Conservation (phyloP, 2,113 vertebrate genomes). For the Paracanthobrama guichenoti region DNA sequence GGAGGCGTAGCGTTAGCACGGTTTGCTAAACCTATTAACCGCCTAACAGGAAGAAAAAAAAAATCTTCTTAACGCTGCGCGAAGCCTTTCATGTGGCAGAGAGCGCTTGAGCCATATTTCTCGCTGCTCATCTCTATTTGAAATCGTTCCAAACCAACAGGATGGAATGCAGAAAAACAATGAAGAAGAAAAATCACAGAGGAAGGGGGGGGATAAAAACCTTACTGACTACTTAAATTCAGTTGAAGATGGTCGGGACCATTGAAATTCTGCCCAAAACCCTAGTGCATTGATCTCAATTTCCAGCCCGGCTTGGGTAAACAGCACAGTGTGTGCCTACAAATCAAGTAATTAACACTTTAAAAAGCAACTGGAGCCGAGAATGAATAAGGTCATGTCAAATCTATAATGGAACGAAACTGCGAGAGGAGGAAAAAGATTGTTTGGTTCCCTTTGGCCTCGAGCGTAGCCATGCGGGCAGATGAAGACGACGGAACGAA, state of each 20-base stretch:
- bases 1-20: slow-evolving; percentile 22
- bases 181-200: slow-evolving; percentile 17
- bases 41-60: slow-evolving; percentile 2
- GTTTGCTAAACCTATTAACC: slow-evolving; percentile 26
- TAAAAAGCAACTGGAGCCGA: slow-evolving; percentile 64
- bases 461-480: background rate
- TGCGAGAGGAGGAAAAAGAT: slow-evolving; percentile 38
- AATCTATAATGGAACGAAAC: slow-evolving; percentile 52
- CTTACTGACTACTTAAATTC: slow-evolving; percentile 64
- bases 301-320: slow-evolving; percentile 70
- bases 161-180: slow-evolving; percentile 43
- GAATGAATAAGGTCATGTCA: slow-evolving; percentile 64
- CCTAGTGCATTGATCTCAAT: slow-evolving; percentile 73
- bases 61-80: background rate
- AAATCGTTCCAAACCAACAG: slow-evolving; percentile 48
- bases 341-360: slow-evolving; percentile 77
- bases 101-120: slow-evolving; percentile 38
- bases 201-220: slow-evolving; percentile 38
- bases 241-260: slow-evolving; percentile 50
- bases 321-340: slow-evolving; percentile 72
- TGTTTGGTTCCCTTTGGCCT: slow-evolving; percentile 42
- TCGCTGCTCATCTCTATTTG: slow-evolving; percentile 55
- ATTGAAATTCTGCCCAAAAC: slow-evolving; percentile 70
- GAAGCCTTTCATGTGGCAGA: slow-evolving; percentile 4
- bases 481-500: slow-evolving; percentile 17